Percentiles rank a stretch among this genome's conserved stretches.
Evolutionary conservation across 1,140 invertebrate species (phyloP).

Genomic region (Cyclargus thomasi): DNA sequence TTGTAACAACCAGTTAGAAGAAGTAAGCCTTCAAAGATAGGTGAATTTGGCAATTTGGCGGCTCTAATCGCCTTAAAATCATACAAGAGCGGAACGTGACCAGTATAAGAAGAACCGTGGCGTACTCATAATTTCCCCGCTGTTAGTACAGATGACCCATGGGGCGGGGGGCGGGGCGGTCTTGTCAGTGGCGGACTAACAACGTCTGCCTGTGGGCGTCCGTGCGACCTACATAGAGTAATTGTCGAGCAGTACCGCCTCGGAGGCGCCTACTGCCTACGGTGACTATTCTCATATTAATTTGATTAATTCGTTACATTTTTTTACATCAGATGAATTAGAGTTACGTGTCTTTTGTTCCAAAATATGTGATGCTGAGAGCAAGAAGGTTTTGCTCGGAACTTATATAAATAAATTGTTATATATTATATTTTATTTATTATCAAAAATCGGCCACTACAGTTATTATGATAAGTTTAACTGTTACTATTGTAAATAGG

Average conservation of each 20-base stretch:
- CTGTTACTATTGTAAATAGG: too few relatives aligned
- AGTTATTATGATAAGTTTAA: too few relatives aligned
- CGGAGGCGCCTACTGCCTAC: conserved; percentile 52
- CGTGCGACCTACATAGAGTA: conserved; percentile 61
- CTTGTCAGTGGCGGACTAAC: conserved; percentile 35
- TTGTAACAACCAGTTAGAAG: too few relatives aligned
- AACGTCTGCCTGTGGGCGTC: conserved; percentile 51
- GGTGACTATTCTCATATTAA: conserved; percentile 34
- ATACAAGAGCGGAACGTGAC: conserved; percentile 17
- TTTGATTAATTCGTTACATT: background rate
- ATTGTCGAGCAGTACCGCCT: conserved; percentile 46
- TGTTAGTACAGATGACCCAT: conserved; percentile 27
- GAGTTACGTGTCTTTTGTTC: too few relatives aligned
- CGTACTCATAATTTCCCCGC: conserved; percentile 25
- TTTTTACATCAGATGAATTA: background rate
- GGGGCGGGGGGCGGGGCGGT: conserved; percentile 32
- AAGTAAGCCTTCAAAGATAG: too few relatives aligned
- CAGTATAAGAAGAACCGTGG: conserved; percentile 36
- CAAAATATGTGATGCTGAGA: too few relatives aligned
- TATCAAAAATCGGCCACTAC: too few relatives aligned
- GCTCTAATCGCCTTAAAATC: too few relatives aligned
- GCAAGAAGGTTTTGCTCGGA: too few relatives aligned
- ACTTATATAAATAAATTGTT: too few relatives aligned
- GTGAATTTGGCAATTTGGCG: too few relatives aligned
- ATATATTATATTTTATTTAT: too few relatives aligned